Evolutionary conservation across 2,797 vertebrate species (phyloP).

Genomic region (Poecile montanus): DNA sequence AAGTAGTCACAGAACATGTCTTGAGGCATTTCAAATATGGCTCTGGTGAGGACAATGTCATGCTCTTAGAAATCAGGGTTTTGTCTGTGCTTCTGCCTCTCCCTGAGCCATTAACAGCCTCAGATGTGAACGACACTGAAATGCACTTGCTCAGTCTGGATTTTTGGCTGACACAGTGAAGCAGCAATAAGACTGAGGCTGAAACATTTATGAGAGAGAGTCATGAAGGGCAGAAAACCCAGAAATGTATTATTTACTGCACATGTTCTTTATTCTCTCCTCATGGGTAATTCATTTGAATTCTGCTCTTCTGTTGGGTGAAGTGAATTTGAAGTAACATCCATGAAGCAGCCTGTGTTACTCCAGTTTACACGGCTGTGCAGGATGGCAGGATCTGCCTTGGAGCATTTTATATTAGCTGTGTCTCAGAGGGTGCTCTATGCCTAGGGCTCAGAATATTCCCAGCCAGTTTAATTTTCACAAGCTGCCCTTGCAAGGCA

Average conservation of each 20-base stretch:
- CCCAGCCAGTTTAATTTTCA: not conserved
- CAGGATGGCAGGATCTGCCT: not conserved
- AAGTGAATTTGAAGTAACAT: not conserved
- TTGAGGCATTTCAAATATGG: not conserved
- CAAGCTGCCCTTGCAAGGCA: not conserved
- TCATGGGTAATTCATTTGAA: conserved; percentile 6
- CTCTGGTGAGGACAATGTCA: not conserved
- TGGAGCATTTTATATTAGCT: not conserved
- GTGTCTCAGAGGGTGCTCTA: not conserved
- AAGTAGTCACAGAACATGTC: not conserved
- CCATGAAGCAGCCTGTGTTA: not conserved
- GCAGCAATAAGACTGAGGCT: not conserved
- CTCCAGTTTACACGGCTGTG: not conserved
- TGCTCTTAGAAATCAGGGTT: not conserved
- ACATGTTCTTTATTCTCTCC: not conserved
- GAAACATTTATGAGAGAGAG: conserved; percentile 34
- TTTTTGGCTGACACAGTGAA: not conserved
- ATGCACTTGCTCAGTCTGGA: not conserved
- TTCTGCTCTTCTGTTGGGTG: not conserved
- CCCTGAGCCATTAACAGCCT: not conserved
- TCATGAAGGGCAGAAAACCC: conserved; percentile 16
- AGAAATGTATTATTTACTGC: conserved; percentile 25
- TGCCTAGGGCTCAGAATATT: not conserved
- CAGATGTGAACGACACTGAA: rapidly evolving
- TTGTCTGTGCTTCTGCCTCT: not conserved